Evolutionary conservation across 2,888 invertebrate genomes (phyloP).

Genomic region (Antheraea yamamai): DNA sequence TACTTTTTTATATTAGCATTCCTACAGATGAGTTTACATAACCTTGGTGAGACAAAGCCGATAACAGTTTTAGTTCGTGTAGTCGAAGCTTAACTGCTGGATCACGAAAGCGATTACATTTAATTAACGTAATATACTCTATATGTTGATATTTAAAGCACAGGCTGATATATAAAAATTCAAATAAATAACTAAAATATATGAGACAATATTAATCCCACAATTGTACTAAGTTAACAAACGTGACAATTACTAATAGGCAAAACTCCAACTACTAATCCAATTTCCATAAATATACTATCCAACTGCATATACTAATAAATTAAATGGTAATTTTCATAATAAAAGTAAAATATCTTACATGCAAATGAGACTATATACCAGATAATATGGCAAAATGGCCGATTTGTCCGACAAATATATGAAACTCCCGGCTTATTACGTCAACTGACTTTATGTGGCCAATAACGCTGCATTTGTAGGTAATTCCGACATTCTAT

Average conservation of each 20-base stretch:
- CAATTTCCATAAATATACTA: slow-evolving; percentile 39
- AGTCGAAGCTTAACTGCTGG: neutral
- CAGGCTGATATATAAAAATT: neutral
- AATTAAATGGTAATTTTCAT: slow-evolving; percentile 51
- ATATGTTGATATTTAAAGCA: neutral
- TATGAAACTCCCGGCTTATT: slow-evolving; percentile 69
- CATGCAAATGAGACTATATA: slow-evolving; percentile 57
- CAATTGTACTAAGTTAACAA: neutral
- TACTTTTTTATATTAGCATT: too few relatives aligned
- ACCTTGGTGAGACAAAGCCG: too few relatives aligned
- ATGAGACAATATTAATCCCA: neutral
- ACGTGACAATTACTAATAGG: slow-evolving; percentile 24
- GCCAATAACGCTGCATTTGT: slow-evolving; percentile 65
- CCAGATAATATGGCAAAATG: slow-evolving; percentile 59
- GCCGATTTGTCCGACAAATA: slow-evolving; percentile 71
- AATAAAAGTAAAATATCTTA: slow-evolving; percentile 57
- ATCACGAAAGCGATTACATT: neutral
- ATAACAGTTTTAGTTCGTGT: neutral
- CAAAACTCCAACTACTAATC: slow-evolving; percentile 26
- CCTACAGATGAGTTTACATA: too few relatives aligned
- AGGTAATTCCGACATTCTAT: slow-evolving; percentile 68
- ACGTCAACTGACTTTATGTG: slow-evolving; percentile 69
- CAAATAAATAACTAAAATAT: neutral
- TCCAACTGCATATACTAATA: slow-evolving; percentile 45
- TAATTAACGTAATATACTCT: neutral